Percentiles rank a stretch among this genome's conserved stretches.
Conservation (phyloP, 1,140 invertebrate species). For the Temnothorax longispinosus region DNA sequence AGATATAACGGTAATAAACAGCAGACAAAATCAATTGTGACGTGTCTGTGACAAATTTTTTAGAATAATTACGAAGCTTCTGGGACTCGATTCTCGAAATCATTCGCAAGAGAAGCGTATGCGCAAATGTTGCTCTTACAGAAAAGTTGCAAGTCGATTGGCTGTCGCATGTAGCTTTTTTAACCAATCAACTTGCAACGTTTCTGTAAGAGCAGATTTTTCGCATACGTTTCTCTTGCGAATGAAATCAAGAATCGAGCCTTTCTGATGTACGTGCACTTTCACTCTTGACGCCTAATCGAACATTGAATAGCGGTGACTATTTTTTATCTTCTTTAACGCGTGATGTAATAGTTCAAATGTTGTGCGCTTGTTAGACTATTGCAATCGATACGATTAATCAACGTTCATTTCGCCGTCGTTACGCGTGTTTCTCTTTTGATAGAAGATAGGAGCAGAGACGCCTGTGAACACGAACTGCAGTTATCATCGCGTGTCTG, state of each 20-base stretch:
- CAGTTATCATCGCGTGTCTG: conserved; percentile 38
- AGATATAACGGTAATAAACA: background rate
- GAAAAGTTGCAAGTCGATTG: too few relatives aligned
- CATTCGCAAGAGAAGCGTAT: too few relatives aligned
- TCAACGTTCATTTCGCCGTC: background rate
- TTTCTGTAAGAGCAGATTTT: too few relatives aligned
- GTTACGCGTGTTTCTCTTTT: conserved; percentile 14
- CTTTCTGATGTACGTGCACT: background rate
- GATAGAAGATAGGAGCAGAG: conserved; percentile 22
- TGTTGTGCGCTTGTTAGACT: background rate
- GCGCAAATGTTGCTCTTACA: too few relatives aligned
- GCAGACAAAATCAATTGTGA: background rate
- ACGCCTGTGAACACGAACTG: background rate
- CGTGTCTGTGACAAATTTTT: background rate
- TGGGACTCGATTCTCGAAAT: too few relatives aligned
- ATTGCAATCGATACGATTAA: background rate
- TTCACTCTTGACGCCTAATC: background rate
- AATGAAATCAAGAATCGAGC: too few relatives aligned
- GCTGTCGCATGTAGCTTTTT: too few relatives aligned
- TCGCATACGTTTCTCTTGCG: too few relatives aligned
- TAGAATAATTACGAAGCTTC: background rate
- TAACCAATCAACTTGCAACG: too few relatives aligned
- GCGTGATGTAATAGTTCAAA: background rate
- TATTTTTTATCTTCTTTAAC: background rate
- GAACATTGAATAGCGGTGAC: too few relatives aligned